These are phyloP conservation scores for Thaumatotibia leucotreta DNA, from an alignment of 1,140 invertebrate genomes.

Conservation along the genomic window DNA sequence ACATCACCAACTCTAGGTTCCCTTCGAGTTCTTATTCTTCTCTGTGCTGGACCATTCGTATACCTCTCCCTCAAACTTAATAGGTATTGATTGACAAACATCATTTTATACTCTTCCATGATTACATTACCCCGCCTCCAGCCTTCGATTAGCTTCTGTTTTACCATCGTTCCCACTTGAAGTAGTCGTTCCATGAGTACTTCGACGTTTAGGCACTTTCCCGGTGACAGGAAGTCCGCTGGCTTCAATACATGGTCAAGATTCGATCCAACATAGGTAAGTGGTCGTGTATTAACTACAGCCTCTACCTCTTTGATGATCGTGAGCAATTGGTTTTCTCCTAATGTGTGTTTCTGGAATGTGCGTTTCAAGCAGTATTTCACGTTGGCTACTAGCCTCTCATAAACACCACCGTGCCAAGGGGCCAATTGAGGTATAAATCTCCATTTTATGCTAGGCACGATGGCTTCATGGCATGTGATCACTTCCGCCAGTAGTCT, in stretches of 20 bases:
- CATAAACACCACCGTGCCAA: conserved; percentile 18
- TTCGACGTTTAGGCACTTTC: neutral
- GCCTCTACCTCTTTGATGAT: conserved; percentile 16
- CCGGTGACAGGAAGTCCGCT: conserved; percentile 10
- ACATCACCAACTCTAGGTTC: conserved; percentile 7
- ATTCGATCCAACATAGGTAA: conserved; percentile 7
- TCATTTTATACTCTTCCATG: conserved; percentile 7
- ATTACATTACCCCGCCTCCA: conserved; percentile 14
- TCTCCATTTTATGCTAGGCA: conserved; percentile 10
- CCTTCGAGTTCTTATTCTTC: neutral
- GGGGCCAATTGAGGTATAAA: conserved; percentile 18
- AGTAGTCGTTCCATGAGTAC: neutral
- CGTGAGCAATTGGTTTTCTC: conserved; percentile 1
- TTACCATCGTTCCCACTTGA: neutral
- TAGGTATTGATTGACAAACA: conserved; percentile 15
- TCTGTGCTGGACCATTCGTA: neutral
- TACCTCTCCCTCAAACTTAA: conserved; percentile 8
- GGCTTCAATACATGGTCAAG: conserved; percentile 1
- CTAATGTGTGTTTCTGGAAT: conserved; percentile 13
- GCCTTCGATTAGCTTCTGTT: neutral
- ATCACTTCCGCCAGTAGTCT: conserved; percentile 13
- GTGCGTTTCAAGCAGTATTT: conserved; percentile 19
- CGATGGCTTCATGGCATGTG: neutral
- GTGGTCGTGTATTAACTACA: conserved; percentile 4
- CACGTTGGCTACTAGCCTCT: conserved; percentile 6